Evolutionary conservation across 2,888 invertebrate species (phyloP).

Genomic region (Tetanocera ferruginea): DNA sequence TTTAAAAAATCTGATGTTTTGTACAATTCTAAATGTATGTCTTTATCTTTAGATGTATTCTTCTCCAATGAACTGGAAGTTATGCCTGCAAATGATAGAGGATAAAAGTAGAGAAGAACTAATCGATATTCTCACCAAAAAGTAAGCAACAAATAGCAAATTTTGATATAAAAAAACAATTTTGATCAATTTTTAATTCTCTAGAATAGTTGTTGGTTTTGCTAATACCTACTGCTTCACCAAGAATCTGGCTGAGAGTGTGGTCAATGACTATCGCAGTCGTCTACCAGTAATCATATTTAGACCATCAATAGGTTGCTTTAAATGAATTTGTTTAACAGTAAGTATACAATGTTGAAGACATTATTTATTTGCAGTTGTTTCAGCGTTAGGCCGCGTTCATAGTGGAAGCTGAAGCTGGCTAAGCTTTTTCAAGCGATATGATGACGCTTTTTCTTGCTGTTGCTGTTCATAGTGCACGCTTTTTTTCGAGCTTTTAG

Average conservation of each 20-base stretch:
- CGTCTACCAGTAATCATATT: slow-evolving; percentile 82
- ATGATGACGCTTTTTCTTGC: too few relatives aligned
- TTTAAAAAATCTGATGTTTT: too few relatives aligned
- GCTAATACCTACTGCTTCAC: slow-evolving; percentile 95
- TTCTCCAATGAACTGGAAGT: slow-evolving; percentile 60
- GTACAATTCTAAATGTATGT: too few relatives aligned
- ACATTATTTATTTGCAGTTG: slow-evolving; percentile 47
- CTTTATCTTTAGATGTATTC: slow-evolving; percentile 60
- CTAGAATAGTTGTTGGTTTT: slow-evolving; percentile 59
- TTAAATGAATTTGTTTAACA: background rate
- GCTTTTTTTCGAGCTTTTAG: too few relatives aligned
- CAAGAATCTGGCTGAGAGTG: slow-evolving; percentile 87
- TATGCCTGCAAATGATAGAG: slow-evolving; percentile 55
- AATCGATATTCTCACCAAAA: slow-evolving; percentile 57
- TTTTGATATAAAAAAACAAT: too few relatives aligned
- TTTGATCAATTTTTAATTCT: background rate
- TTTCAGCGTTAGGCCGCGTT: slow-evolving; percentile 59
- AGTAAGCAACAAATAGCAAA: too few relatives aligned
- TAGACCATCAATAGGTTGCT: slow-evolving; percentile 86
- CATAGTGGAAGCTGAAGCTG: too few relatives aligned
- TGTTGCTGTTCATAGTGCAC: too few relatives aligned
- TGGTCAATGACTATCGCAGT: slow-evolving; percentile 78
- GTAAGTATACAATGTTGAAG: too few relatives aligned
- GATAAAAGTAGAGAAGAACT: slow-evolving; percentile 44
- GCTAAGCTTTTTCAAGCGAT: too few relatives aligned